These are phyloP conservation scores for Dipus sagitta DNA, from an alignment of 2,797 vertebrate species.

Conservation along the genomic window DNA sequence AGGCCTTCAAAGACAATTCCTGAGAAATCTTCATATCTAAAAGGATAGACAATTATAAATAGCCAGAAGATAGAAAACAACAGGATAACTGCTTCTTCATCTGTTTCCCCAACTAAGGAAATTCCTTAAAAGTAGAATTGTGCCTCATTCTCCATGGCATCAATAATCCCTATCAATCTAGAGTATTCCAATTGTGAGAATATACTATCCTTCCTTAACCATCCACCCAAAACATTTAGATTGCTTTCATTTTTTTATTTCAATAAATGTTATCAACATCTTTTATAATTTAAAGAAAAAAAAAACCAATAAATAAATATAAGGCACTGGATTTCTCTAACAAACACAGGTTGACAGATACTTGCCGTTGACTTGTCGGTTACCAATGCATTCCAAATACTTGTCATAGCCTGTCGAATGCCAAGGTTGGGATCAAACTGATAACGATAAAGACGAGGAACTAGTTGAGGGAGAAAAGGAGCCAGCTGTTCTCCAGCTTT, in stretches of 20 bases:
- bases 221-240: background rate
- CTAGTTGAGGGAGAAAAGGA: slow-evolving; percentile 95
- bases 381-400: slow-evolving; percentile 98
- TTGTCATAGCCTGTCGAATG: slow-evolving; percentile 98
- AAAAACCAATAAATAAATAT: slow-evolving; percentile 22
- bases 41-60: background rate
- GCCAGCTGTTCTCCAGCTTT: slow-evolving; percentile 97
- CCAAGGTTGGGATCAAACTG: slow-evolving; percentile 98
- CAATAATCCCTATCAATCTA: background rate
- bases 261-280: slow-evolving; percentile 4
- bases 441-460: slow-evolving; percentile 98
- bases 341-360: slow-evolving; percentile 44
- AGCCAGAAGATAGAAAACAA: background rate
- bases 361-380: slow-evolving; percentile 95
- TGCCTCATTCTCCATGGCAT: background rate
- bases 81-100: background rate
- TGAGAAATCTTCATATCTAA: background rate
- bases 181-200: background rate
- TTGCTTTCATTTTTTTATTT: slow-evolving; percentile 14
- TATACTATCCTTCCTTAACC: background rate
- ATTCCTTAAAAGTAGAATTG: background rate
- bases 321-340: background rate
- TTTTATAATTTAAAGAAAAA: background rate
- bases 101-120: background rate
- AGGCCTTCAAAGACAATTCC: background rate